These are phyloP conservation scores for Hemichromis elongatus DNA, from an alignment of 2,113 vertebrate genomes.

Conservation along the genomic window DNA sequence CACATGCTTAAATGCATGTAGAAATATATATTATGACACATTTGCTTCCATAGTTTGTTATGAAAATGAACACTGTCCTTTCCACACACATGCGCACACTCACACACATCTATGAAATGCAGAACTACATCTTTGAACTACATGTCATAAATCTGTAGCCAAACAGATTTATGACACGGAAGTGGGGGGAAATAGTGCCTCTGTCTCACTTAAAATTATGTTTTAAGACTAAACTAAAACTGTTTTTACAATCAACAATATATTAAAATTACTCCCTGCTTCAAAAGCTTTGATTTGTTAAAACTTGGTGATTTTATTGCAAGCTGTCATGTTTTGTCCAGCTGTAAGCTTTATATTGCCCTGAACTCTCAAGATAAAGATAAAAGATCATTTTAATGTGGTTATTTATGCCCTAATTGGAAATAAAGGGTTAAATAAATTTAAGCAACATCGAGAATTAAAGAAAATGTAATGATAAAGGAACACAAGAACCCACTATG, in stretches of 20 bases:
- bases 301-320: neutral
- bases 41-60: neutral
- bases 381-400: neutral
- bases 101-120: neutral
- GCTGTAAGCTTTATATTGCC: neutral
- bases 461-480: neutral
- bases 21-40: neutral
- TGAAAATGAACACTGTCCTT: neutral
- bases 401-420: neutral
- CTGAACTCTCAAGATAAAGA: neutral
- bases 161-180: too few relatives aligned
- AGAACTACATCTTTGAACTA: neutral
- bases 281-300: neutral
- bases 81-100: neutral
- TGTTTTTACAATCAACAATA: fast-evolving
- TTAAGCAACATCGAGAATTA: neutral
- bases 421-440: neutral
- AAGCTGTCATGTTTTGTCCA: neutral
- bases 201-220: neutral
- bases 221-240: neutral
- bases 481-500: neutral
- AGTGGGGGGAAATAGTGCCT: neutral
- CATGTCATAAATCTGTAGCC: neutral
- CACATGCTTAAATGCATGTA: neutral
- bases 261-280: neutral